Evolutionary conservation across 30 jellyfish, hydroid and myxozoan genomes (phyloP).

Genomic region (Aurelia sp.): DNA sequence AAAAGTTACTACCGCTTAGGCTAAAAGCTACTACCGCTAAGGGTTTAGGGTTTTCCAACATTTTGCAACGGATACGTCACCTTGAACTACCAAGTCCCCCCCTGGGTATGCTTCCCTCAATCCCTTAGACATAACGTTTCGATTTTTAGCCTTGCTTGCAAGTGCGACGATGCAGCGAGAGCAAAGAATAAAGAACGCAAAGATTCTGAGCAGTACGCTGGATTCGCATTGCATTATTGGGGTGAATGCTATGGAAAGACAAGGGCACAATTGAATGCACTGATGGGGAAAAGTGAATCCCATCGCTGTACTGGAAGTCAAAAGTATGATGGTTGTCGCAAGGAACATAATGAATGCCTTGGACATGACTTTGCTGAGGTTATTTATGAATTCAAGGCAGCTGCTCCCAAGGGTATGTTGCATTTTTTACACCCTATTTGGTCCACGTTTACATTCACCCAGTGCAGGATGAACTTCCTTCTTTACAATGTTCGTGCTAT

Average conservation of each 20-base stretch:
- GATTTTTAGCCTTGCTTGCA: slow-evolving; percentile 12
- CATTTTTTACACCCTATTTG: too few relatives aligned
- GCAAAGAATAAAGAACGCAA: background rate
- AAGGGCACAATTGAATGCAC: background rate
- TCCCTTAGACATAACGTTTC: too few relatives aligned
- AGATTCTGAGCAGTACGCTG: background rate
- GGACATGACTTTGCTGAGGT: slow-evolving; percentile 16
- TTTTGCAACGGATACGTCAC: too few relatives aligned
- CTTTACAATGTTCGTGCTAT: too few relatives aligned
- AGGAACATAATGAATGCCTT: slow-evolving; percentile 10
- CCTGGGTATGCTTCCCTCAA: too few relatives aligned
- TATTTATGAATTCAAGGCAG: background rate
- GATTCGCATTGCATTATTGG: slow-evolving; percentile 23
- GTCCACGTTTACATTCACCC: too few relatives aligned
- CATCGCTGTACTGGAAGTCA: slow-evolving; percentile 24
- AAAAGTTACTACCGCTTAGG: too few relatives aligned
- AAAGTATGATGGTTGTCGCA: background rate
- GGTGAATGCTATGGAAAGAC: slow-evolving; percentile 34
- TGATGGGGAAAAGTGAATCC: background rate
- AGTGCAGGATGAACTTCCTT: too few relatives aligned
- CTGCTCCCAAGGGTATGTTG: background rate
- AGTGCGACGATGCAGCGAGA: background rate
- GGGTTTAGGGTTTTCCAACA: too few relatives aligned
- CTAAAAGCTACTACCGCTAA: too few relatives aligned
- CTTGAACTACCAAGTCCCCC: too few relatives aligned